Evolutionary conservation across 2,113 vertebrate genomes (phyloP), one percentile per base, ranked within the genome.

Genomic region (Datnioides undecimradiatus): DNA sequence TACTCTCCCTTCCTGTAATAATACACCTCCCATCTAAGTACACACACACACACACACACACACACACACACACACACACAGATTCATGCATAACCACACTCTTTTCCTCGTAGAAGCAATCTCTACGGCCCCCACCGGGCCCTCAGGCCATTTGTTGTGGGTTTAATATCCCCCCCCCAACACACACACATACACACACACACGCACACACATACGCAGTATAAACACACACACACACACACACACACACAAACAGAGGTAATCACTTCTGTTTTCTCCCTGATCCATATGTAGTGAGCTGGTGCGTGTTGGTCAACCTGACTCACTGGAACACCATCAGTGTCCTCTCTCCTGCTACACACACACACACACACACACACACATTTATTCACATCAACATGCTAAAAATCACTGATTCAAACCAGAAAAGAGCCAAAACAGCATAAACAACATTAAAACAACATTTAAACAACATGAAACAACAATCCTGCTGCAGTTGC

Each of bases 141-240:
- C 66, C 62, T 64, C 5, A 17, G 51, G 43, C 49, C 76, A 72
- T 90, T 90, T 87, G 66, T 75, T 88, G 55, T 83, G 52, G 65
- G 55, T 83, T 83, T 87, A 88, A 87, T 85, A 83, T 87, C 76
- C 13, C 62, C 6, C 45, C 76, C 13, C 62, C 6, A 34, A 29
- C 23, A 49, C 63, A 48, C 10, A 65, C 41, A 41, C 27, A n/a
- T 19, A 43, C 27, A 46, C 52, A 34, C 41, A 36, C 14, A 64
- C 5, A 31, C 62, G 31, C 55, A 36, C 55, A 36, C 31, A 31
- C 40, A 45, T 11, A n/a, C 62, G n/a, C 59, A 41, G n/a, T n/a
- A n/a, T n/a, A n/a, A n/a, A n/a, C 62, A 45, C 55, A 36, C 55
- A 36, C 31, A 31, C 40, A 45, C 19, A n/a, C 62, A 31, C 59